Evolutionary conservation across 2,113 vertebrate species (phyloP).

Genomic region (Oenanthe oenanthe): DNA sequence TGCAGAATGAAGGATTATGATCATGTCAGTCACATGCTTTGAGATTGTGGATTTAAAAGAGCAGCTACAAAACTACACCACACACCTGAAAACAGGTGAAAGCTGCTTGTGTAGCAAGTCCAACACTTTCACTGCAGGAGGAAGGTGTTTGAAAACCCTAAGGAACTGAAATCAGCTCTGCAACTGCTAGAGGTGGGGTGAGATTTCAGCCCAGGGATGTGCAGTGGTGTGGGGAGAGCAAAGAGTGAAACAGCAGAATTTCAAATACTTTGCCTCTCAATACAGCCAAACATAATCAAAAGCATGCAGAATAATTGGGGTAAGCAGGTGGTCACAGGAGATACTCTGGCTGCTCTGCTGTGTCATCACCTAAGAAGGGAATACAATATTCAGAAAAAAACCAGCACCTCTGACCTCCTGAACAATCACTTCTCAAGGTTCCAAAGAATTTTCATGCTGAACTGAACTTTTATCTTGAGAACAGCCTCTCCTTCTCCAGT

Average conservation of each 20-base stretch:
- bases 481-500: neutral
- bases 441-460: neutral
- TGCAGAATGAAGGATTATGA: neutral
- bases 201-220: neutral
- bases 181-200: neutral
- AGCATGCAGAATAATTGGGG: neutral
- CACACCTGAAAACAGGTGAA: neutral
- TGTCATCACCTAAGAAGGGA: neutral
- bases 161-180: neutral
- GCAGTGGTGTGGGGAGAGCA: neutral
- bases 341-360: neutral
- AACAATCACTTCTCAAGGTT: neutral
- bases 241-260: neutral
- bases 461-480: neutral
- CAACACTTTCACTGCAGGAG: neutral
- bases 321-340: neutral
- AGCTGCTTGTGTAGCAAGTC: neutral
- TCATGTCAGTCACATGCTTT: neutral
- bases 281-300: neutral
- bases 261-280: neutral
- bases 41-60: neutral
- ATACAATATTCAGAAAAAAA: accelerated
- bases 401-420: neutral
- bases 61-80: neutral
- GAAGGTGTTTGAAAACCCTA: neutral